Conservation (phyloP, 2,888 invertebrate species). For the Lithosia quadra region DNA sequence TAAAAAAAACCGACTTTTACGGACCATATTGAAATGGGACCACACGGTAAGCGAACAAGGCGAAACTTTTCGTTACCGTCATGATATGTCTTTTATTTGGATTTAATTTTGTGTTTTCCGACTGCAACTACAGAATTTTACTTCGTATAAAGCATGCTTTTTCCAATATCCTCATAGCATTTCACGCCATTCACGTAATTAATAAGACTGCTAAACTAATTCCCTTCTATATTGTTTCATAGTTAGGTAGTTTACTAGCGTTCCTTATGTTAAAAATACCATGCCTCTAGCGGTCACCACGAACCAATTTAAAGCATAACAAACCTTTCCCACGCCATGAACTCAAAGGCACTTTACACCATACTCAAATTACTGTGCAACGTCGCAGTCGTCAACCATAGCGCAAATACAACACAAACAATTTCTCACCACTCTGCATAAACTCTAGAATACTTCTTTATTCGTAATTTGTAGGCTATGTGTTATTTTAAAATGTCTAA, state of each 20-base stretch:
- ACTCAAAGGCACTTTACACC: conserved; percentile 59
- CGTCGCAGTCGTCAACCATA: conserved; percentile 51
- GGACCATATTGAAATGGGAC: too few relatives aligned
- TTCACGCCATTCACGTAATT: not conserved
- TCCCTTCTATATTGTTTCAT: not conserved
- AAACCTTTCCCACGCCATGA: conserved; percentile 56
- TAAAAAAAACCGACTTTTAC: too few relatives aligned
- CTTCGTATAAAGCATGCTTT: not conserved
- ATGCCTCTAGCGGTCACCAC: conserved; percentile 28
- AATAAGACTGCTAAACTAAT: not conserved
- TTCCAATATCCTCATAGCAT: conserved; percentile 3
- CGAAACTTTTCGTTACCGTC: too few relatives aligned
- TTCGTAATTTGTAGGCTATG: conserved; percentile 32
- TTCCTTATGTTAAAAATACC: conserved; percentile 25
- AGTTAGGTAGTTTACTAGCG: not conserved
- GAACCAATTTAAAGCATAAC: conserved; percentile 30
- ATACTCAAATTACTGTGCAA: conserved; percentile 54
- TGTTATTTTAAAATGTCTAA: conserved; percentile 12
- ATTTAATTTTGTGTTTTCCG: too few relatives aligned
- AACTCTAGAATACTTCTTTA: conserved; percentile 14
- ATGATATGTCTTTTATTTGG: too few relatives aligned
- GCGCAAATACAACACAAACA: conserved; percentile 33
- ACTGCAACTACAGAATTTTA: not conserved
- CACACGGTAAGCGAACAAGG: too few relatives aligned
- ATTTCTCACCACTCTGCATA: conserved; percentile 18